A percentile compares a stretch with the other conserved stretches of the same genome.
Evolutionary conservation across 2,888 invertebrate genomes (phyloP).

Genomic region (Phengaris arion): DNA sequence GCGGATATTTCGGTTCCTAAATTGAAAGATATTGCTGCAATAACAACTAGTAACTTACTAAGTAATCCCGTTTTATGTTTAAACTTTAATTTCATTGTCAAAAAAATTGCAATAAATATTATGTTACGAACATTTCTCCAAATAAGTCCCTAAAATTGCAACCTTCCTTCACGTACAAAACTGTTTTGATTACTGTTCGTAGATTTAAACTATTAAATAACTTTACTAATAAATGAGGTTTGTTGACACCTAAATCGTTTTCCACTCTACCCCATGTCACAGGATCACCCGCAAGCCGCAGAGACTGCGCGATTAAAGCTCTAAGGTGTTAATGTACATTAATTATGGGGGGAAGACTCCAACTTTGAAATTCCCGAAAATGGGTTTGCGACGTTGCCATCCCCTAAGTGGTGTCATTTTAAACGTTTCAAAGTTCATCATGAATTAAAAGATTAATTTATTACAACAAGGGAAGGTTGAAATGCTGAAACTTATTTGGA

Average conservation of each 20-base stretch:
- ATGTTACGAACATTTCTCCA: not conserved
- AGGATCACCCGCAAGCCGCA: constrained; percentile 18
- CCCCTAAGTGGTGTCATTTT: constrained; percentile 34
- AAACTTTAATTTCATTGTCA: too few relatives aligned
- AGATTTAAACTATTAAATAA: constrained; percentile 2
- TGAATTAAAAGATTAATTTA: constrained; percentile 25
- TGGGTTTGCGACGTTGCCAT: constrained; percentile 38
- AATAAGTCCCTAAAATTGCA: not conserved
- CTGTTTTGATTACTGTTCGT: not conserved
- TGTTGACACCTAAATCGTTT: constrained; percentile 16
- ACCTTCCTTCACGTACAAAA: not conserved
- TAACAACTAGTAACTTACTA: too few relatives aligned
- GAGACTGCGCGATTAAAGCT: constrained; percentile 54
- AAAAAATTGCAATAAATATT: too few relatives aligned
- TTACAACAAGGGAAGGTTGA: not conserved
- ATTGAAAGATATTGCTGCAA: not conserved
- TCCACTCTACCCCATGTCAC: not conserved
- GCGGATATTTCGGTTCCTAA: not conserved
- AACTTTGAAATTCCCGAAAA: constrained; percentile 56
- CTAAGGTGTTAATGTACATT: constrained; percentile 70
- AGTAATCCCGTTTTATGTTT: too few relatives aligned
- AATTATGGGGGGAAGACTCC: constrained; percentile 58
- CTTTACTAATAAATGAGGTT: constrained; percentile 15
- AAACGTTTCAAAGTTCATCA: constrained; percentile 12
- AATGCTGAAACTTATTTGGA: not conserved